Percentiles rank a stretch among this genome's conserved stretches.
Evolutionary conservation across 2,113 vertebrate genomes (phyloP).

Genomic region (Laterallus jamaicensis): DNA sequence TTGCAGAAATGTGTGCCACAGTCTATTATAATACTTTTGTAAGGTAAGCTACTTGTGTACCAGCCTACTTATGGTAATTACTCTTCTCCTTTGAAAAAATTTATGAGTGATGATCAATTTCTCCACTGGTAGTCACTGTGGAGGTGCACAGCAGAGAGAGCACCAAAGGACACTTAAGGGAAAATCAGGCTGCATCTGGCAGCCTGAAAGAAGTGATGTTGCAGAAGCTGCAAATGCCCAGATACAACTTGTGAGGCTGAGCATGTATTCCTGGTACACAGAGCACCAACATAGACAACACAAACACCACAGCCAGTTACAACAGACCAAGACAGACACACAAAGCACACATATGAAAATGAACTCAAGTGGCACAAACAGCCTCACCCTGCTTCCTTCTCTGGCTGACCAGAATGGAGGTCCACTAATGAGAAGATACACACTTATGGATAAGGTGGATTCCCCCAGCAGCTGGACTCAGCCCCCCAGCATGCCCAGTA

Average conservation of each 20-base stretch:
- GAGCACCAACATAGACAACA: accelerated
- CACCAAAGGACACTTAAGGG: neutral
- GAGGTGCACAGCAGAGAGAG: neutral
- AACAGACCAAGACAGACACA: neutral
- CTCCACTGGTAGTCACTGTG: neutral
- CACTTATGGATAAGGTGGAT: accelerated
- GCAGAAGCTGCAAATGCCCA: neutral
- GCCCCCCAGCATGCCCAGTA: neutral
- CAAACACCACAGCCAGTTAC: neutral
- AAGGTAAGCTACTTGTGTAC: neutral
- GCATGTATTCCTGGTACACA: neutral
- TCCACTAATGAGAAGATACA: neutral
- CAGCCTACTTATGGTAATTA: neutral
- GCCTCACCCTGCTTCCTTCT: neutral
- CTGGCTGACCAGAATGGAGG: neutral
- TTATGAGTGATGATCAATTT: neutral
- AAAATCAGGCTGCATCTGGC: neutral
- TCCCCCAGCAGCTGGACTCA: neutral
- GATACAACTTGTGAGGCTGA: neutral
- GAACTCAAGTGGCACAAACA: neutral
- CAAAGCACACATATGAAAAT: neutral
- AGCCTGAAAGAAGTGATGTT: neutral
- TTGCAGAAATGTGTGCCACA: neutral
- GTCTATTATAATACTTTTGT: neutral
- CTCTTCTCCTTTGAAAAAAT: neutral